These are phyloP conservation scores for Macropodus opercularis DNA, from an alignment of 2,797 vertebrate genomes.

Conservation along the genomic window DNA sequence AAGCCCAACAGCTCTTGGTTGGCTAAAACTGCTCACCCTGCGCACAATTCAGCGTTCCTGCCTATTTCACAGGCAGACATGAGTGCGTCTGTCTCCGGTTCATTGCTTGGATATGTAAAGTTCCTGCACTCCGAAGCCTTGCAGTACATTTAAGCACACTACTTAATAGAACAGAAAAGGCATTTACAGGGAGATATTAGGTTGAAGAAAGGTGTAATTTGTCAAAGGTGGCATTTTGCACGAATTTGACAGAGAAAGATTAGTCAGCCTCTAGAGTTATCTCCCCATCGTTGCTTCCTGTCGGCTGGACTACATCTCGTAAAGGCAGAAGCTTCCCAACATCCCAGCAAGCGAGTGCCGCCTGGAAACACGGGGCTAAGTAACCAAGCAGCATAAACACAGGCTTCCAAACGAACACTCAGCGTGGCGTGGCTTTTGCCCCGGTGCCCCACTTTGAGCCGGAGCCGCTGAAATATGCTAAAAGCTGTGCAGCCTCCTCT, in stretches of 20 bases:
- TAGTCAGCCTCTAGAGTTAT: constrained; percentile 43
- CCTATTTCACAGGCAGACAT: constrained; percentile 48
- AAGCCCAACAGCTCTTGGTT: constrained; percentile 34
- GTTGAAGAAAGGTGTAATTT: constrained; percentile 54
- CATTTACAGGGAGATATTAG: constrained; percentile 51
- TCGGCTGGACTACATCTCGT: constrained; percentile 53
- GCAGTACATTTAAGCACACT: constrained; percentile 28
- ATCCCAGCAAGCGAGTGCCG: constrained; percentile 62
- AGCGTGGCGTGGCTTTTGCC: constrained; percentile 54
- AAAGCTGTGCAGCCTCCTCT: constrained; percentile 26
- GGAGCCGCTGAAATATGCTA: constrained; percentile 51
- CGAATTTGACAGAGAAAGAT: constrained; percentile 51
- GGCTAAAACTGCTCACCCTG: constrained; percentile 28
- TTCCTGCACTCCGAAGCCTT: constrained; percentile 32
- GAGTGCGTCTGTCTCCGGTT: constrained; percentile 45
- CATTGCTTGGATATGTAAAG: constrained; percentile 51
- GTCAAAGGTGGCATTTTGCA: constrained; percentile 57
- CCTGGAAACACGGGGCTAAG: constrained; percentile 48
- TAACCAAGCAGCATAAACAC: constrained; percentile 58
- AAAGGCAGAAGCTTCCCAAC: constrained; percentile 57
- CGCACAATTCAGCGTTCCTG: constrained; percentile 6
- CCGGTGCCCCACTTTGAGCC: constrained; percentile 52
- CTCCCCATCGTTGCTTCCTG: constrained; percentile 38
- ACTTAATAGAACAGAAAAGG: constrained; percentile 47
- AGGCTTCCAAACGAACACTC: constrained; percentile 71